These are phyloP conservation scores for Drosophila cognata DNA, from an alignment of 2,888 invertebrate species.

Conservation along the genomic window DNA sequence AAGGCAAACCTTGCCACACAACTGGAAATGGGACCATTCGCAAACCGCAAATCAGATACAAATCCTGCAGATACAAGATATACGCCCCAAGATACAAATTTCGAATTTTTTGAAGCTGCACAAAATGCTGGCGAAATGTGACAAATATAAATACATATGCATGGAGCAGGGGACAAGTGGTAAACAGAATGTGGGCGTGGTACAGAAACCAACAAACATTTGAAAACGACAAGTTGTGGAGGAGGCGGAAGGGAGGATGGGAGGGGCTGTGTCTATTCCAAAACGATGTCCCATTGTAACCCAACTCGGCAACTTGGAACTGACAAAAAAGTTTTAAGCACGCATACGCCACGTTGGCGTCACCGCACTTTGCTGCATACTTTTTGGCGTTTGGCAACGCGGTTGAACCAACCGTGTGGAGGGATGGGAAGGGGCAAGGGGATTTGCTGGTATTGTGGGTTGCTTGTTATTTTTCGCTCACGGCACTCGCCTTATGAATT, in stretches of 20 bases:
- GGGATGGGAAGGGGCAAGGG: background rate
- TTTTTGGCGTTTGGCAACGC: slow-evolving; percentile 68
- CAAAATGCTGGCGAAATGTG: slow-evolving; percentile 67
- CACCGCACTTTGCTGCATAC: slow-evolving; percentile 72
- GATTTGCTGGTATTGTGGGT: slow-evolving; percentile 39
- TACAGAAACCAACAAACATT: slow-evolving; percentile 44
- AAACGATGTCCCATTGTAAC: slow-evolving; percentile 31
- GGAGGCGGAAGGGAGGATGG: background rate
- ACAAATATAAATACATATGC: slow-evolving; percentile 53
- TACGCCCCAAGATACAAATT: slow-evolving; percentile 69
- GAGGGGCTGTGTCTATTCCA: background rate
- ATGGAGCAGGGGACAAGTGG: slow-evolving; percentile 18
- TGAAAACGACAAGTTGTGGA: slow-evolving; percentile 67
- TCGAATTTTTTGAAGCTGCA: slow-evolving; percentile 55
- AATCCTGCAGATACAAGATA: slow-evolving; percentile 61
- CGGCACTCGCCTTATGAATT: slow-evolving; percentile 73
- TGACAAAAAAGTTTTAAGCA: slow-evolving; percentile 78
- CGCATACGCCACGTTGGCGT: slow-evolving; percentile 70
- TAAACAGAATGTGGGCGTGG: slow-evolving; percentile 7
- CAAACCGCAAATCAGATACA: slow-evolving; percentile 48
- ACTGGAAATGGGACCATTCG: slow-evolving; percentile 16
- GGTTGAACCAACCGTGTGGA: slow-evolving; percentile 11
- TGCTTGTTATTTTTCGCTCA: slow-evolving; percentile 70
- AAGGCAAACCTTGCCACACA: slow-evolving; percentile 11
- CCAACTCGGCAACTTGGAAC: slow-evolving; percentile 54